These are phyloP conservation scores for Mallotus villosus DNA, from an alignment of 2,797 vertebrate genomes.

Conservation along the genomic window DNA sequence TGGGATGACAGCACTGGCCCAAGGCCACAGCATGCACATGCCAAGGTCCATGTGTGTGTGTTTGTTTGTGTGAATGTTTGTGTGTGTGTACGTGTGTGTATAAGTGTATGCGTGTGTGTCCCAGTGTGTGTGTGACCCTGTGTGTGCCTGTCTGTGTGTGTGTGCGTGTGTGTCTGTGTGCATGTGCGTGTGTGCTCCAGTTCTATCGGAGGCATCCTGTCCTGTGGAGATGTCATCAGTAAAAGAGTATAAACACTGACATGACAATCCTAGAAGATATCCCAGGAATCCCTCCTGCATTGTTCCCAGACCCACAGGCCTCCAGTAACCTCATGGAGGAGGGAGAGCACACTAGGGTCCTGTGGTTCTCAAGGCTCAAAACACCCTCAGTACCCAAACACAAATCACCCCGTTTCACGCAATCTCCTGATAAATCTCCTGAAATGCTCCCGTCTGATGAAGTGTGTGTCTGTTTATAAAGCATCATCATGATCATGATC, in stretches of 20 bases:
- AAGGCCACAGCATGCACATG: constrained; percentile 15
- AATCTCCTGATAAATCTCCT: no score
- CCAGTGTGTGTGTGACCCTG: constrained; percentile 12
- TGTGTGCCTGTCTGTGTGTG: neutral
- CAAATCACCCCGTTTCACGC: no score
- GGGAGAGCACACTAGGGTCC: no score
- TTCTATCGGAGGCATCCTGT: neutral
- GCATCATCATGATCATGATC: no score
- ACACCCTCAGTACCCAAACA: no score
- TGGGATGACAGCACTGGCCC: constrained; percentile 34
- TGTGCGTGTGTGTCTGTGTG: neutral
- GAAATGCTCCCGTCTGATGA: neutral
- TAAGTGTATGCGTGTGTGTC: neutral
- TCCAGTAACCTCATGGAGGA: no score
- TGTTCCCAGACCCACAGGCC: no score
- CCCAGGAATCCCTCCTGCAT: no score
- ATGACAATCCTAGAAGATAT: no score
- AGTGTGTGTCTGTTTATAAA: neutral
- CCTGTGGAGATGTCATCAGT: no score
- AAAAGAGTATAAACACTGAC: no score
- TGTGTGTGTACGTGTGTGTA: neutral
- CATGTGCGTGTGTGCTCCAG: neutral
- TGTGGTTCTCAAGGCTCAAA: no score
- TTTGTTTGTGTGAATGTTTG: neutral
- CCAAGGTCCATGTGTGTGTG: constrained; percentile 46